Base-by-base conservation (phyloP, 2,113 vertebrate species). In the Equus quagga region DNA sequence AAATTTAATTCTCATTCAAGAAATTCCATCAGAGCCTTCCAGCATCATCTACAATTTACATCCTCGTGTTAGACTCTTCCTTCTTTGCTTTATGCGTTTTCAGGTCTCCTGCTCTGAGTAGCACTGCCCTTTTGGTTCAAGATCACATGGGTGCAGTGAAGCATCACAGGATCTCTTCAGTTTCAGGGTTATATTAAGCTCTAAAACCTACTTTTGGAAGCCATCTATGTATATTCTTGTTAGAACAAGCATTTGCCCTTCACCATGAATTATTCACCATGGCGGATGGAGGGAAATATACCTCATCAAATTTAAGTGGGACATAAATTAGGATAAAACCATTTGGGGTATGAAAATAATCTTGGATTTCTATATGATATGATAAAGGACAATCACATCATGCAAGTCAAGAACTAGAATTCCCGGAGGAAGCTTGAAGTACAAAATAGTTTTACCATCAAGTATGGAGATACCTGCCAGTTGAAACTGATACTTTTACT, bases 181-280 rank as follows among this genome's bases (percentile, higher is more conserved):
- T 70, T 85, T 94, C 33, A 65, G 62, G 23, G 13, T 19, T 65
- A n/a, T 58, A 54, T 60, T 75, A 82, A 90, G 56, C 80, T 87
- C 54, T 44, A 79, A 56, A 87, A 58, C 36, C 46, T 89, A 76
- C n/a, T 90, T 92, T 89, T 73, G 80, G 85, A 94, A 82, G 26
- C 18, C 28, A 54, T 64, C 51, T 92, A 36, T 82, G 73, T 33
- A 51, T 72, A 82, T 81, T 86, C 36, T 94, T 97, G 46, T 86
- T 76, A 81, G 12, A 95, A 64, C 23, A 78, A 85, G 67, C 19
- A 70, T 69, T 89, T 92, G 2, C 1, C n/a, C 51, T 92, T 92
- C 24, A 15, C 54, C 79, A 82, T 80, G 23, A 81, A 89, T 85
- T 86, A 78, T 70, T 97, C 73, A 87, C 28, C 23, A 60, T 54